Conservation (phyloP, 2,888 invertebrate species). For the Ptychoptera albimana region DNA sequence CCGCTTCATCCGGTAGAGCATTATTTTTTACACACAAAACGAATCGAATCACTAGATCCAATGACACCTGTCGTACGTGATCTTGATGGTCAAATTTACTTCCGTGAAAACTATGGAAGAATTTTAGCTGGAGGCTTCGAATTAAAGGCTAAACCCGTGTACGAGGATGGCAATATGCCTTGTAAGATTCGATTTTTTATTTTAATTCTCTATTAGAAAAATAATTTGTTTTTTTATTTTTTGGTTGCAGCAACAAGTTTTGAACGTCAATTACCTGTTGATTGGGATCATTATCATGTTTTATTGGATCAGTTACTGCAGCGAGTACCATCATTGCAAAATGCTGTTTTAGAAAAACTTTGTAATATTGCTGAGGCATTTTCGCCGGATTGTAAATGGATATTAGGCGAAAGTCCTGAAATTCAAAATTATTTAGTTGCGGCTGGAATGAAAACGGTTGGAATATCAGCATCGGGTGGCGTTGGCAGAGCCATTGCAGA, state of each 20-base stretch:
- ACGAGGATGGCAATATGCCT: slow-evolving; percentile 56
- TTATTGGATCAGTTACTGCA: slow-evolving; percentile 70
- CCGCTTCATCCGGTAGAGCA: slow-evolving; percentile 88
- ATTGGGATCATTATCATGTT: slow-evolving; percentile 95
- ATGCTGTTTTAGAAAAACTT: slow-evolving; percentile 60
- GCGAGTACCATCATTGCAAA: slow-evolving; percentile 63
- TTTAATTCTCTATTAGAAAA: neutral
- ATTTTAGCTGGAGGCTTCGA: slow-evolving; percentile 85
- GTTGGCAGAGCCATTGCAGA: slow-evolving; percentile 84
- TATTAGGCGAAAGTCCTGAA: slow-evolving; percentile 88
- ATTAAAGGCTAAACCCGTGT: slow-evolving; percentile 77
- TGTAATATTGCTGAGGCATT: slow-evolving; percentile 88
- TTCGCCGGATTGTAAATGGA: slow-evolving; percentile 93
- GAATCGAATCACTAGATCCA: slow-evolving; percentile 51
- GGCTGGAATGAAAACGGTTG: slow-evolving; percentile 91
- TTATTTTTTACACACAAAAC: slow-evolving; percentile 81
- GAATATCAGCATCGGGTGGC: slow-evolving; percentile 89
- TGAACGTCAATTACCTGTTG: slow-evolving; percentile 58
- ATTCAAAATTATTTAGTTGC: slow-evolving; percentile 81
- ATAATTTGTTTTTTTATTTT: slow-evolving; percentile 5
- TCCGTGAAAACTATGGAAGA: slow-evolving; percentile 71
- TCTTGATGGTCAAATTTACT: slow-evolving; percentile 74
- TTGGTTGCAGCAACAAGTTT: slow-evolving; percentile 34
- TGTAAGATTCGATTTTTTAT: too few relatives aligned
- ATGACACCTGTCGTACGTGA: slow-evolving; percentile 80